Conservation (phyloP, 2,113 vertebrate genomes). For the Ascaphus truei region DNA sequence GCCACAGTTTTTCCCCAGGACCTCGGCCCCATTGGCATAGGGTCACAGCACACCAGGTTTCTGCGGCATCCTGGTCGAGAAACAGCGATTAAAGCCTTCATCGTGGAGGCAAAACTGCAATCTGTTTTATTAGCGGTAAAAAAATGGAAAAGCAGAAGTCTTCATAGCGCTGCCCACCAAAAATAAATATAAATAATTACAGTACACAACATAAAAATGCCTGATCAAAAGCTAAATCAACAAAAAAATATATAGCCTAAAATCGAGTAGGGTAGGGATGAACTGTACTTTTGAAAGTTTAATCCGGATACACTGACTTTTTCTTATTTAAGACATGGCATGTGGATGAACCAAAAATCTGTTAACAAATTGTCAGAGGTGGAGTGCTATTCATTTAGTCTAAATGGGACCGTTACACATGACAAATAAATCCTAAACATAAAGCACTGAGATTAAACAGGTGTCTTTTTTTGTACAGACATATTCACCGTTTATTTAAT, state of each 20-base stretch:
- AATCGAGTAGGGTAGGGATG: not conserved
- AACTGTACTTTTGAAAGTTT: not conserved
- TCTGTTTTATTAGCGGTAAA: too few species aligned
- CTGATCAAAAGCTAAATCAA: too few species aligned
- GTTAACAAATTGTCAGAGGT: not conserved
- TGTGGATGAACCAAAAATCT: not conserved
- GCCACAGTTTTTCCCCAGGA: too few species aligned
- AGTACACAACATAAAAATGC: too few species aligned
- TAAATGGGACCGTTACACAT: not conserved
- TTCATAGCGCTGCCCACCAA: too few species aligned
- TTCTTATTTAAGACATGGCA: not conserved
- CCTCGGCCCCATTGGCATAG: too few species aligned
- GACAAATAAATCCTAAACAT: constrained; percentile 10
- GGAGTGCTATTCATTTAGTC: constrained; percentile 18
- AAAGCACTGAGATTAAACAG: not conserved
- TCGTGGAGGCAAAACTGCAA: not conserved
- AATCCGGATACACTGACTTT: not conserved
- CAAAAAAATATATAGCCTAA: too few species aligned
- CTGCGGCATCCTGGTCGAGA: too few species aligned
- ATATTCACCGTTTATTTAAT: not conserved
- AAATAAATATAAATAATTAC: too few species aligned
- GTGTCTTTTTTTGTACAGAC: not conserved
- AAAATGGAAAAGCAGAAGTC: too few species aligned
- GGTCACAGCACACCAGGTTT: too few species aligned
- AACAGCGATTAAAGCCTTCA: not conserved